Evolutionary conservation across 2,113 vertebrate species (phyloP).

Genomic region (Tyto alba): DNA sequence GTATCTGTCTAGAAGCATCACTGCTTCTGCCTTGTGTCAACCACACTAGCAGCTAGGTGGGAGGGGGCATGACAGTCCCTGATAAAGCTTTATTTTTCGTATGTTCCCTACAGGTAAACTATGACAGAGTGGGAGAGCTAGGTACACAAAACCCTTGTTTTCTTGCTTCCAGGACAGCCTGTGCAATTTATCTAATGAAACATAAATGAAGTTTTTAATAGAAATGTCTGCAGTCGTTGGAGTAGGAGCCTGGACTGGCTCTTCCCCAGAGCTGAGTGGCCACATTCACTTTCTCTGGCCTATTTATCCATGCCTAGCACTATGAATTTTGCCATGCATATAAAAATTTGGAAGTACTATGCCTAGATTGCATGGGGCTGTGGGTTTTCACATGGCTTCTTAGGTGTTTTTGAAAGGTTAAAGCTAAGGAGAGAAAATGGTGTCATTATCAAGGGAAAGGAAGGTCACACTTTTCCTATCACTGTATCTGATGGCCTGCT

Average conservation of each 20-base stretch:
- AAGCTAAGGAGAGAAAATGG: slow-evolving; percentile 3
- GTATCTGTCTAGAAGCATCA: background rate
- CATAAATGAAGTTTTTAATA: background rate
- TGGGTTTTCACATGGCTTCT: background rate
- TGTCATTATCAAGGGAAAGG: background rate
- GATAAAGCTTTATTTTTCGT: background rate
- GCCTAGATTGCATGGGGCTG: background rate
- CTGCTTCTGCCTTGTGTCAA: background rate
- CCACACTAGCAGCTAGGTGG: background rate
- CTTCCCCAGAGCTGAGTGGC: background rate
- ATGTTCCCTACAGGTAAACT: background rate
- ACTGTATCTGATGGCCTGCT: background rate
- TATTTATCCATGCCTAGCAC: background rate
- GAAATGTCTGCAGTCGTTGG: background rate
- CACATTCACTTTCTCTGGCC: background rate
- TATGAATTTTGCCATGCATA: background rate
- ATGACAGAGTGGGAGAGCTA: fast-evolving
- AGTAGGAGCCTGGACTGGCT: background rate
- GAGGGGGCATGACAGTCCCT: background rate
- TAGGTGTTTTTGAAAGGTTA: background rate
- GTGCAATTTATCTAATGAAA: background rate
- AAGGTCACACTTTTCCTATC: slow-evolving; percentile 39
- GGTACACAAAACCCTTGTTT: background rate
- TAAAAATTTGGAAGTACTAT: background rate
- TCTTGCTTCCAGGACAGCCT: background rate